Percentiles rank a stretch among this genome's conserved stretches.
These are phyloP conservation scores for Magallana nippona DNA, from an alignment of 2,888 invertebrate genomes.

Conservation along the genomic window DNA sequence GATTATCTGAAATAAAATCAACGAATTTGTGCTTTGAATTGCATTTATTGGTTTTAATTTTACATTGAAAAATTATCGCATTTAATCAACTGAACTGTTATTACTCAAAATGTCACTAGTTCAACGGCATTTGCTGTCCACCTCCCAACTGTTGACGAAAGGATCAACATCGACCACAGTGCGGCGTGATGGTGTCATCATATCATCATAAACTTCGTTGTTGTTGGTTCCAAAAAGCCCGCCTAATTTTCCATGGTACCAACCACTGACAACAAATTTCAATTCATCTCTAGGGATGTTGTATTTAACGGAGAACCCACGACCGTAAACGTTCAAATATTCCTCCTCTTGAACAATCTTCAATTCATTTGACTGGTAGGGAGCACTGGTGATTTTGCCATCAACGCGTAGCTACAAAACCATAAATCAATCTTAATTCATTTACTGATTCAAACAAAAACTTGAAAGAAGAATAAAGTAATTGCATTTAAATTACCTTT, in stretches of 20 bases:
- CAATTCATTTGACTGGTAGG: conserved; percentile 82
- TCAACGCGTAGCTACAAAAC: conserved; percentile 81
- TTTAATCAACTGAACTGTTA: no score
- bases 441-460: no score
- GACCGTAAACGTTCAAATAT: conserved; percentile 77
- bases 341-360: conserved; percentile 75
- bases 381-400: conserved; percentile 84
- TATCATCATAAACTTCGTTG: conserved; percentile 91
- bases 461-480: no score
- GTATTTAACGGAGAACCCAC: conserved; percentile 81
- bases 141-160: conserved; percentile 42
- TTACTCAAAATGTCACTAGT: no score
- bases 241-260: no score
- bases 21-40: no score
- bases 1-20: no score
- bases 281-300: conserved; percentile 64
- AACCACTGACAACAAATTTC: no score
- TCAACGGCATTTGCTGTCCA: conserved; percentile 6
- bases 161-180: conserved; percentile 36
- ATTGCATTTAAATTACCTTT: conserved; percentile 37
- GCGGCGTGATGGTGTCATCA: conserved; percentile 46
- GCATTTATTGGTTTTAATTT: no score
- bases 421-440: no score
- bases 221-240: conserved; percentile 74
- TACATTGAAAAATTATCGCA: no score